Evolutionary conservation across 2,888 invertebrate genomes (phyloP), one percentile per base, ranked within the genome.

Genomic region (Pteria penguin): DNA sequence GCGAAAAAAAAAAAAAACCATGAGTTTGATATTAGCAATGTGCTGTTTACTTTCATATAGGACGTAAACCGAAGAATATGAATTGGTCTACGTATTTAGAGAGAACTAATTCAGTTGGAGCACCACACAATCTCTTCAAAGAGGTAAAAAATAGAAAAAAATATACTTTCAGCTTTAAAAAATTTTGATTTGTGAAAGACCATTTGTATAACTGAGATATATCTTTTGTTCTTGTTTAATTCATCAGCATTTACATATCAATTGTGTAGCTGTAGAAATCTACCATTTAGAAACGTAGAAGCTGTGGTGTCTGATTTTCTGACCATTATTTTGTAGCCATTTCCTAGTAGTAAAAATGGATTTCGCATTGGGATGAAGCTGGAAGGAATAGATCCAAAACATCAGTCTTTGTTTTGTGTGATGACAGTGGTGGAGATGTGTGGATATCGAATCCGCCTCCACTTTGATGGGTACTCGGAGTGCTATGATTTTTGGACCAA

Each of bases 401-500:
- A 97, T 92, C 97, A 97, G 73, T 95, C 96, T 0, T 93, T 96
- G 76, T 97, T 97, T 91, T 97, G 97, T 91, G 97, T 97, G 29
- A 94, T 97, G 70, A 96, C 96, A 0, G 95, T 98, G 31, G 95
- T 95, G 0, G 91, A 92, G 73, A 95, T 96, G 79, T 94, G 94
- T 89, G 97, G 97, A 0, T 96, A 95, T 91, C 94, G 98, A 66
- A 92, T 98, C 88, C 94, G 97, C 81, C 93, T 98, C 67, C 96
- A 96, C 91, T 98, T 98, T 92, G 98, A 98, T 93, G 97, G 97
- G 18, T 98, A 96, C 91, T 95, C 96, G 0, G 96, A 96, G 75
- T 94, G 95, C 90, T 96, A 96, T 89, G 97, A 98, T 92, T 98
- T 96, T 92, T 98, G 98, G 98, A 94, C 95, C 52, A 97, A 98